A percentile compares a stretch with the other conserved stretches of the same genome.
Conservation (phyloP, 2,113 vertebrate genomes). For the Progne subis region DNA sequence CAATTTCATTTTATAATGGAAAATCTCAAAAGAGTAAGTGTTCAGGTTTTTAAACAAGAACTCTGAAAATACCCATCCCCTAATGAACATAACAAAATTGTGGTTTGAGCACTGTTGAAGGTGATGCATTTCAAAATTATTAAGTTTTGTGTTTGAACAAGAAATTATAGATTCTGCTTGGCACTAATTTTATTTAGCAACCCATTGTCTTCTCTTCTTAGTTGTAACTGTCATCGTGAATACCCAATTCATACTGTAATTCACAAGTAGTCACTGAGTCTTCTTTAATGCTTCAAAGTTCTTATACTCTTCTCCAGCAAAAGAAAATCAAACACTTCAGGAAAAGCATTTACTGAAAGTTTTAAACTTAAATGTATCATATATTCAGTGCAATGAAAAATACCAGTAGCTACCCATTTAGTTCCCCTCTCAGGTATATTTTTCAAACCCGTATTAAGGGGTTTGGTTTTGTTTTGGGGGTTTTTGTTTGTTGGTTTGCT, state of each 20-base stretch:
- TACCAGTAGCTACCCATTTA: background rate
- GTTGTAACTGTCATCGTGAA: background rate
- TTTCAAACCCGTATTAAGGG: background rate
- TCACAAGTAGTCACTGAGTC: background rate
- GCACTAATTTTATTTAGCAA: background rate
- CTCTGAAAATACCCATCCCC: background rate
- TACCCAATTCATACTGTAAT: background rate
- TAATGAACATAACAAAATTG: background rate
- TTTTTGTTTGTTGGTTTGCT: background rate
- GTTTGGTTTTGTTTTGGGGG: background rate
- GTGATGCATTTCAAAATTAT: background rate
- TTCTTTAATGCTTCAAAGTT: background rate
- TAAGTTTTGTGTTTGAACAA: background rate
- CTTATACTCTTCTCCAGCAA: background rate
- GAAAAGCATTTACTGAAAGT: background rate
- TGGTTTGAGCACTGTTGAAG: background rate
- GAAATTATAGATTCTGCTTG: constrained; percentile 1
- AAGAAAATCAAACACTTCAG: background rate
- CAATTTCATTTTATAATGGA: background rate
- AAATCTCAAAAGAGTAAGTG: background rate
- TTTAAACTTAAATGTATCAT: background rate
- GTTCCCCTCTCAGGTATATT: background rate
- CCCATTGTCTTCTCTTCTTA: background rate
- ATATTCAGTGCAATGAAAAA: background rate
- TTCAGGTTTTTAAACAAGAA: background rate